Evolutionary conservation across 2,888 invertebrate species (phyloP), one percentile per base, ranked within the genome.

Genomic region (Rugalucina vietnamica): DNA sequence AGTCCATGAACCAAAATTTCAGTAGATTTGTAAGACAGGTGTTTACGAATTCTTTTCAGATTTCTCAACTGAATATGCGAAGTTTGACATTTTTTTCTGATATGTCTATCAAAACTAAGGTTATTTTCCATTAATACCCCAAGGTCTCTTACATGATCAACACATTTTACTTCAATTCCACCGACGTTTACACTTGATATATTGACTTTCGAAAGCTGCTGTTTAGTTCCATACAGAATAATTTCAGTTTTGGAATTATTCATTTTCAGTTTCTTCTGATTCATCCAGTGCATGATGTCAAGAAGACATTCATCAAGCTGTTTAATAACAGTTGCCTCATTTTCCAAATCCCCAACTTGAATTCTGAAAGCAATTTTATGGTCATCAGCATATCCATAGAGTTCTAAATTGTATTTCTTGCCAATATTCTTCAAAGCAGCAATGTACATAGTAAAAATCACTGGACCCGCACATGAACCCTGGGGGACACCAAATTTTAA

Each of bases 251-350:
- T 81, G 27, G 71, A 39, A 57, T 84, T 60, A 36, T 81, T 84
- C 81, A 84, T 78, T 72, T 84, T 84, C 54, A 84, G 32, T 73
- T 84, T 84, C 39, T 32, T 72, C 39, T 27, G n/a, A 36, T 73
- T 77, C 84, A 84, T 81, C 84, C 84, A 84, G n/a, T n/a, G n/a
- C 5, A 77, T 75, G 34, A 81, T 69, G 34, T 84, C 78, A 50
- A 74, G 36, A 8, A 84, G 74, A 71, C 84, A 84, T 75, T 50
- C 57, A 57, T 34, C 36, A 18, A 82, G 43, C 39, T 79, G 71
- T 39, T 70, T n/a, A 65, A 82, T 49, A 24, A 60, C 69, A 34
- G 24, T n/a, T 27, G 57, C 24, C 50, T 60, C 81, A 65, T 36
- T 81, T 34, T 74, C 34, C 12, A n/a, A 12, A 60, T 84, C 69